Conservation (phyloP, 2,113 vertebrate genomes). For the Cyanocitta stelleri region DNA sequence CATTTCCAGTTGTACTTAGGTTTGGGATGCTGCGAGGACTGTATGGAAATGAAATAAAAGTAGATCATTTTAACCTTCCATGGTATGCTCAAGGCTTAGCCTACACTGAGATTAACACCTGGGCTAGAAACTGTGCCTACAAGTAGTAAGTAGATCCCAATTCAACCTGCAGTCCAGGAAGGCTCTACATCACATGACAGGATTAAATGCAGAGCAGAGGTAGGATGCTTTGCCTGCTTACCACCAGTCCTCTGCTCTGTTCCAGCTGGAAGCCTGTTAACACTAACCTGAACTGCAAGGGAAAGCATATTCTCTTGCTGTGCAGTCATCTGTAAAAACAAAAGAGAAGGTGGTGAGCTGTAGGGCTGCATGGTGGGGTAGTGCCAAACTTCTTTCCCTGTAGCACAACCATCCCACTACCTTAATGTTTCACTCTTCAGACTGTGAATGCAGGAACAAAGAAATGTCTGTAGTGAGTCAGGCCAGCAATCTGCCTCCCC, state of each 20-base stretch:
- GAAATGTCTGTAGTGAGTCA: background rate
- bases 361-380: background rate
- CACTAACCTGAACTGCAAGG: conserved; percentile 38
- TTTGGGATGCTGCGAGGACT: background rate
- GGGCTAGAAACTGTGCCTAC: background rate
- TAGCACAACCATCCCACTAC: background rate
- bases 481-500: background rate
- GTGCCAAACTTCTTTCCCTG: background rate
- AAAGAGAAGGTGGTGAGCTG: background rate
- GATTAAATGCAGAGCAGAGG: background rate
- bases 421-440: background rate
- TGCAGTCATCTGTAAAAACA: background rate
- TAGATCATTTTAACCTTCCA: background rate
- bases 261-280: background rate
- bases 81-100: background rate
- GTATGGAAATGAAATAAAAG: background rate
- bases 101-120: background rate
- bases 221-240: background rate
- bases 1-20: background rate
- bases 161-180: background rate
- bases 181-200: background rate
- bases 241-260: background rate
- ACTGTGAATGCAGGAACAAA: background rate
- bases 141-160: background rate
- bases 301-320: background rate